Evolutionary conservation across 2,797 vertebrate species (phyloP).

Genomic region (Acrocephalus scirpaceus): DNA sequence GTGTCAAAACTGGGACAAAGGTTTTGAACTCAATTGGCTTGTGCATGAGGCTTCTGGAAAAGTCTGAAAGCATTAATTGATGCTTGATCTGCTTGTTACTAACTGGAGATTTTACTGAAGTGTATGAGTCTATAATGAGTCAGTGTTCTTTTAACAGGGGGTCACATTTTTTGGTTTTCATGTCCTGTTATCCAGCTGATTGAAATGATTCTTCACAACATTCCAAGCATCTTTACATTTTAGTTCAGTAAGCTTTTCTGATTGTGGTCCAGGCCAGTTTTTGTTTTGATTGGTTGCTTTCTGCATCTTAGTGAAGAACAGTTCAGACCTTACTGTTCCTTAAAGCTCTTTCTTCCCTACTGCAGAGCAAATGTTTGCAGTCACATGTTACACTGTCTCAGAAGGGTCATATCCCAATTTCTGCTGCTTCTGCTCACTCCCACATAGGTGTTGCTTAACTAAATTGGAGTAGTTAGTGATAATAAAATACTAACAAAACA

Average conservation of each 20-base stretch:
- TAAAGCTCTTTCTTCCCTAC: background rate
- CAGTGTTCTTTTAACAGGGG: background rate
- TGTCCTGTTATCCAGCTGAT: background rate
- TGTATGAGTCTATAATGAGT: background rate
- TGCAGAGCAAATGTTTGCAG: background rate
- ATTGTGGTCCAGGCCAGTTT: background rate
- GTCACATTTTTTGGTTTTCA: background rate
- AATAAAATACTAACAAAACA: background rate
- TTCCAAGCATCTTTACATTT: background rate
- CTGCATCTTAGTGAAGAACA: background rate
- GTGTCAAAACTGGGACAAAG: constrained; percentile 76
- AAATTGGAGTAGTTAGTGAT: background rate
- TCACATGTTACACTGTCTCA: background rate
- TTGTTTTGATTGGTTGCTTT: background rate
- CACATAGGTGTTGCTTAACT: background rate
- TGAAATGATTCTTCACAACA: background rate
- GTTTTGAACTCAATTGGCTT: constrained; percentile 51
- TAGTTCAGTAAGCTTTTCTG: background rate
- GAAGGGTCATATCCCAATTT: background rate
- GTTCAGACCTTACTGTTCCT: background rate
- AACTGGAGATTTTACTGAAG: background rate
- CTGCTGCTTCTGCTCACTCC: background rate
- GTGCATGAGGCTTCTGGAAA: constrained; percentile 64
- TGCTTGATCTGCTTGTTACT: constrained; percentile 58
- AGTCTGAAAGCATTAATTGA: constrained; percentile 25